phyloP scores from a whole-genome alignment of 2,888 invertebrate species.

The Psococerastis gibbosa region DNA sequence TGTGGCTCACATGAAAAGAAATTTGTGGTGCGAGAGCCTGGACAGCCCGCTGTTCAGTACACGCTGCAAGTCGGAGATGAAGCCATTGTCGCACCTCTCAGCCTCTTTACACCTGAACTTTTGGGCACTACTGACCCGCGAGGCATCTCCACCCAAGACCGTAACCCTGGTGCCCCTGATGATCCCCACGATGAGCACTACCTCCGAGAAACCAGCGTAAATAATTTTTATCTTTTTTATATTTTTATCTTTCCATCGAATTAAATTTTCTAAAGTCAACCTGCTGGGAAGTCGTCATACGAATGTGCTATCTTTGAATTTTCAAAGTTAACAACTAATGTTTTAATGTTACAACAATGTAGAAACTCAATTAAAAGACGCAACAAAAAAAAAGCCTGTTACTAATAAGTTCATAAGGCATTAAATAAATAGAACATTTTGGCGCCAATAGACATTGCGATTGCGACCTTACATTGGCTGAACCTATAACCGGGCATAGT shows the following conservation, averaged over 20 bases:
- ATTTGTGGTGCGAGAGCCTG: conserved; percentile 53
- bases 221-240: no score
- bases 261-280: not conserved
- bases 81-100: conserved; percentile 74
- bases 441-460: no score
- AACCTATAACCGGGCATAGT: no score
- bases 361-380: no score
- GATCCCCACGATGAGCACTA: conserved; percentile 90
- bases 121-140: conserved; percentile 66
- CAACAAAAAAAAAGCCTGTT: no score
- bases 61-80: conserved; percentile 79
- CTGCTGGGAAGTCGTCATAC: not conserved
- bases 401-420: no score
- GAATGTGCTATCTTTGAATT: not conserved
- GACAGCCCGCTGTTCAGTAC: conserved; percentile 45
- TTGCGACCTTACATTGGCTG: no score
- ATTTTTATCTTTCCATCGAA: not conserved
- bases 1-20: conserved; percentile 74
- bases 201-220: conserved; percentile 65
- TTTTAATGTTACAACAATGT: conserved; percentile 5
- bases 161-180: conserved; percentile 60
- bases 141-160: conserved; percentile 48
- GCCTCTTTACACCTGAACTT: conserved; percentile 73
- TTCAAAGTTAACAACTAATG: conserved; percentile 2
- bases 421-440: no score